Evolutionary conservation across 2,888 invertebrate genomes (phyloP).

Genomic region (Microctonus hyperodae): DNA sequence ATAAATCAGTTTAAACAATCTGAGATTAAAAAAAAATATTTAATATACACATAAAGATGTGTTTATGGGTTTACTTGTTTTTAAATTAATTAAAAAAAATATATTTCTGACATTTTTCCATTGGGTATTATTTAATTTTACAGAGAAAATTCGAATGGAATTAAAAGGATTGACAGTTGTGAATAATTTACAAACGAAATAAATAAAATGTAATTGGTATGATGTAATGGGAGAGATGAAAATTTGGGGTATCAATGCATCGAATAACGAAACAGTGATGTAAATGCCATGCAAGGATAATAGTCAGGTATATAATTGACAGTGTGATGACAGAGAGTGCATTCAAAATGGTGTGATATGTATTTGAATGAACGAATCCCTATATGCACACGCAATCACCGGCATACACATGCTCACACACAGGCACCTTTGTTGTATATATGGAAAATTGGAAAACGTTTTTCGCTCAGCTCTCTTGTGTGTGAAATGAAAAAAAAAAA

Average conservation of each 20-base stretch:
- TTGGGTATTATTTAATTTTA: too few species aligned
- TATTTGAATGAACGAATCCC: not conserved
- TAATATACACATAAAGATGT: too few species aligned
- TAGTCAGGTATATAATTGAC: constrained; percentile 51
- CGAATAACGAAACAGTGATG: constrained; percentile 32
- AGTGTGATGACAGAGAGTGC: constrained; percentile 52
- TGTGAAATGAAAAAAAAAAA: not conserved
- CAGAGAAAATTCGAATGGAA: too few species aligned
- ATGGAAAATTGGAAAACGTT: constrained; percentile 22
- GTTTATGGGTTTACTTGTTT: too few species aligned
- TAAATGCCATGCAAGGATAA: constrained; percentile 49
- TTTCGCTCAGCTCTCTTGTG: not conserved
- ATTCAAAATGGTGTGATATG: constrained; percentile 21
- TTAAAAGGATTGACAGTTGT: not conserved
- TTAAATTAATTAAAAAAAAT: not conserved
- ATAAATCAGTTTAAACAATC: not conserved
- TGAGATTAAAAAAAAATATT: not conserved
- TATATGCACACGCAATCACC: not conserved
- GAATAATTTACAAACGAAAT: too few species aligned
- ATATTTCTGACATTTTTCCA: too few species aligned
- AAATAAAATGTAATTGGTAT: too few species aligned
- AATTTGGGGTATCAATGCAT: constrained; percentile 21
- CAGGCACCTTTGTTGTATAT: not conserved
- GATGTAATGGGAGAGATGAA: not conserved
- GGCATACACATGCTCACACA: not conserved